phyloP scores from a whole-genome alignment of 2,888 invertebrate species.

The Phorcus lineatus region DNA sequence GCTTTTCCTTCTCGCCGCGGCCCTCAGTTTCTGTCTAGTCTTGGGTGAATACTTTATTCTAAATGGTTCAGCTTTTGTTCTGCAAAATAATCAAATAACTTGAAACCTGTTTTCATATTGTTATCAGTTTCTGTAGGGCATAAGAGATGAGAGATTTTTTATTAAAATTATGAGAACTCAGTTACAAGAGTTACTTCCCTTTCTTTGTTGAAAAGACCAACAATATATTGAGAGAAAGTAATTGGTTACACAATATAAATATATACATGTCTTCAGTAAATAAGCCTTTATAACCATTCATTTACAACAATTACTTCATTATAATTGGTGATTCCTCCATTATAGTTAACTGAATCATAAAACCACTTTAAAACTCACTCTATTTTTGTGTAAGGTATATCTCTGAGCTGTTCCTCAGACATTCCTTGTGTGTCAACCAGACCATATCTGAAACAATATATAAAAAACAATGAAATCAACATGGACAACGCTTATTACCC shows the following conservation, averaged over 20 bases:
- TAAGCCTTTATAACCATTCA: too few species aligned
- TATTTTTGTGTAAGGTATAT: constrained; percentile 71
- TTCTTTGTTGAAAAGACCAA: too few species aligned
- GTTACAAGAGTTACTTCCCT: not conserved
- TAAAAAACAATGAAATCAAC: too few species aligned
- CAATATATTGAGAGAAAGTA: too few species aligned
- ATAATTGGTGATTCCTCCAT: too few species aligned
- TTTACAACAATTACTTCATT: too few species aligned
- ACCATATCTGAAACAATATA: constrained; percentile 51
- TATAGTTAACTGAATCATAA: too few species aligned
- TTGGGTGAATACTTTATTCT: constrained; percentile 65
- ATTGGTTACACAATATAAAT: too few species aligned
- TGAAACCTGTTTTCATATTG: too few species aligned
- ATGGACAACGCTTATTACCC: too few species aligned
- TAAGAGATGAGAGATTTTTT: not conserved
- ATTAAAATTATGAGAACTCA: not conserved
- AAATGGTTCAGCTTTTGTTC: constrained; percentile 67
- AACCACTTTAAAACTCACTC: constrained; percentile 73
- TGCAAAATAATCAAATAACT: constrained; percentile 34
- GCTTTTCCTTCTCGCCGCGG: constrained; percentile 61
- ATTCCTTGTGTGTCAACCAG: constrained; percentile 66
- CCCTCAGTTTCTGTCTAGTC: constrained; percentile 62
- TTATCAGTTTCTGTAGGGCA: too few species aligned
- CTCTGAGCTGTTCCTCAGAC: constrained; percentile 67
- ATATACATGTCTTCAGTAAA: too few species aligned